Evolutionary conservation across 2,797 vertebrate genomes (phyloP).

Genomic region (Acanthurus lineatus): DNA sequence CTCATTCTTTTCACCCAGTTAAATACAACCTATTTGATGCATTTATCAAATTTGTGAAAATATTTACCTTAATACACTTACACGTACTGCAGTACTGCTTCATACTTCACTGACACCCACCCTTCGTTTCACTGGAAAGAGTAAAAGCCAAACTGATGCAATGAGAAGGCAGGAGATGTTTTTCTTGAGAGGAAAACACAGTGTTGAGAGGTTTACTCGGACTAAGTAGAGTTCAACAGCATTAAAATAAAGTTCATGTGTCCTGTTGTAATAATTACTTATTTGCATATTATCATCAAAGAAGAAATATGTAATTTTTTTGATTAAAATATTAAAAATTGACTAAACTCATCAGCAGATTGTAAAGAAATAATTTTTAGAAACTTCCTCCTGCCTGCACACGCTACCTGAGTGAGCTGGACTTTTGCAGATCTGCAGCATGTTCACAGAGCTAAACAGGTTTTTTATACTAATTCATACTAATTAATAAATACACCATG

Average conservation of each 20-base stretch:
- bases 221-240: neutral
- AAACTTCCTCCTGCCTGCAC: too few relatives aligned
- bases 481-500: too few relatives aligned
- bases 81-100: neutral
- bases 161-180: conserved; percentile 17
- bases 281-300: neutral
- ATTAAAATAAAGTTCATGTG: neutral
- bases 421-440: too few relatives aligned
- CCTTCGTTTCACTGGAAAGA: conserved; percentile 3
- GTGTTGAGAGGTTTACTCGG: conserved; percentile 11
- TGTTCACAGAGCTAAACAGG: too few relatives aligned
- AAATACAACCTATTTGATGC: conserved; percentile 10
- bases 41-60: neutral
- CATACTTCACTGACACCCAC: too few relatives aligned
- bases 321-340: too few relatives aligned
- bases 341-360: too few relatives aligned
- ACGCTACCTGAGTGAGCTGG: too few relatives aligned
- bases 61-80: neutral
- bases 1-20: neutral
- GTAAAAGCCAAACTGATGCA: conserved; percentile 14
- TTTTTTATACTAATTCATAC: too few relatives aligned
- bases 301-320: conserved; percentile 5
- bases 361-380: too few relatives aligned
- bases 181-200: conserved; percentile 21
- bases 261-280: conserved; percentile 17